Evolutionary conservation across 2,888 invertebrate species (phyloP).

Genomic region (Hoplodrina ambigua): DNA sequence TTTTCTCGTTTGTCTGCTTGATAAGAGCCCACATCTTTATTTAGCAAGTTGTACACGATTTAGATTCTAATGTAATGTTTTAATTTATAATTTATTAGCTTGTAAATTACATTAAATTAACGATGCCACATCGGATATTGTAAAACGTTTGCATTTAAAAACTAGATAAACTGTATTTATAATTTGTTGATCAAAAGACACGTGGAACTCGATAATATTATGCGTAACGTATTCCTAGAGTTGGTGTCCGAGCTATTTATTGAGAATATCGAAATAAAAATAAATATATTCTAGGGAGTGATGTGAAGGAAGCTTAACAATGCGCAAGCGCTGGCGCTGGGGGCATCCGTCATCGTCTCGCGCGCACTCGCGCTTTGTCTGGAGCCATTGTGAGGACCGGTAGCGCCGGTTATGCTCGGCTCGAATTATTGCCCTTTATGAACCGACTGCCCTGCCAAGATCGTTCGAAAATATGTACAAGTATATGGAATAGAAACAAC

Average conservation of each 20-base stretch:
- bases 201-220: constrained; percentile 18
- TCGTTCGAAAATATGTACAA: constrained; percentile 58
- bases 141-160: constrained; percentile 44
- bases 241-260: constrained; percentile 21
- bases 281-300: constrained; percentile 20
- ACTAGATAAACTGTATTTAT: constrained; percentile 27
- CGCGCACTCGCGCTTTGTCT: constrained; percentile 74
- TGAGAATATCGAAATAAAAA: constrained; percentile 27
- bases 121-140: constrained; percentile 16
- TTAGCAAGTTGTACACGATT: constrained; percentile 31
- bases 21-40: constrained; percentile 40
- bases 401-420: constrained; percentile 81
- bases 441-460: constrained; percentile 62
- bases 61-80: constrained; percentile 31
- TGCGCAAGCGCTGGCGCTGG: constrained; percentile 60
- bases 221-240: constrained; percentile 15
- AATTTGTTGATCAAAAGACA: constrained; percentile 30
- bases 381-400: constrained; percentile 79
- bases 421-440: constrained; percentile 81
- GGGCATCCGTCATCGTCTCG: constrained; percentile 80
- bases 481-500: constrained; percentile 35
- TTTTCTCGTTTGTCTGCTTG: constrained; percentile 25
- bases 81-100: constrained; percentile 22
- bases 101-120: constrained; percentile 18
- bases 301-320: constrained; percentile 64